These are phyloP conservation scores for Actenoides lindsayi DNA, from an alignment of 2,113 vertebrate genomes.

Conservation along the genomic window DNA sequence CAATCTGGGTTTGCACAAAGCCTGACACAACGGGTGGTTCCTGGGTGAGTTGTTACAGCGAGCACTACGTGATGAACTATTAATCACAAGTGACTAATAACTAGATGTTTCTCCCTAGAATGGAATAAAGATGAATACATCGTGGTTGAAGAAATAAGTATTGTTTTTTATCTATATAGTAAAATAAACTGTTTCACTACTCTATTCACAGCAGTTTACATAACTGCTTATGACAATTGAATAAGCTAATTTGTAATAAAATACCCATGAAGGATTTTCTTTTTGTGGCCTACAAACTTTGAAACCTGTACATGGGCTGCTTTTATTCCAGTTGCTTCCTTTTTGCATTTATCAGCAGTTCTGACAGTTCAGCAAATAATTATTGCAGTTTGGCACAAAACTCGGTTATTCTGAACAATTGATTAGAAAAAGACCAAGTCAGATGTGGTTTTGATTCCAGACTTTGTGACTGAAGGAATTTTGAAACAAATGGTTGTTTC, in stretches of 20 bases:
- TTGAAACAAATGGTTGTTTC: constrained; percentile 1
- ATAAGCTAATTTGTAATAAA: background rate
- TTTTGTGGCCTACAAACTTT: background rate
- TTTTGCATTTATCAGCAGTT: background rate
- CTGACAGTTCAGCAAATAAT: background rate
- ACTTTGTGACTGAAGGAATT: background rate
- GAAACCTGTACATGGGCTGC: background rate
- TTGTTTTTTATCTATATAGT: background rate
- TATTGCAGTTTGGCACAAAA: background rate
- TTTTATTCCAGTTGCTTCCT: background rate
- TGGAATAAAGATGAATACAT: background rate
- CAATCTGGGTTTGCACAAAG: background rate
- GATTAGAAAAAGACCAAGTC: constrained; percentile 7
- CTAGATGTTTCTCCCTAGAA: background rate
- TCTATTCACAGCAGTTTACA: background rate
- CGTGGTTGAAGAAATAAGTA: background rate
- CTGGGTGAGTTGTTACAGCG: background rate
- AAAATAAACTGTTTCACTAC: background rate
- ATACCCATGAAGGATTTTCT: background rate
- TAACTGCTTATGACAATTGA: background rate
- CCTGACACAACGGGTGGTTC: background rate
- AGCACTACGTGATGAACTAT: background rate
- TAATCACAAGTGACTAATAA: background rate
- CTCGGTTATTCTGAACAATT: constrained; percentile 5
- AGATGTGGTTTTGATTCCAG: constrained; percentile 20